A percentile compares a stretch with the other conserved stretches of the same genome.
Evolutionary conservation across 2,113 vertebrate genomes (phyloP).

Genomic region (Lagopus leucura): DNA sequence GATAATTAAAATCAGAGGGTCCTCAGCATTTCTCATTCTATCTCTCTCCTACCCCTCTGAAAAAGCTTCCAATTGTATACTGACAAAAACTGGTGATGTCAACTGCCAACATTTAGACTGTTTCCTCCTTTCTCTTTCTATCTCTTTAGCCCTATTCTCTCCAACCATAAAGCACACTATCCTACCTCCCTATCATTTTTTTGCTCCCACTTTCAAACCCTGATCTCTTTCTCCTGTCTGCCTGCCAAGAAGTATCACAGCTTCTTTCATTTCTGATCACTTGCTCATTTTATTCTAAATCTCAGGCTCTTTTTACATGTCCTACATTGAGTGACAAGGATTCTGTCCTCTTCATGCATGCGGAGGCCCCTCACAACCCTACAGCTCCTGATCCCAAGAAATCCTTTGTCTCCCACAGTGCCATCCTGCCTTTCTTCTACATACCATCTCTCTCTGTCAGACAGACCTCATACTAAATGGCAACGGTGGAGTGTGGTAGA

Average conservation of each 20-base stretch:
- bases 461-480: neutral
- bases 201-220: neutral
- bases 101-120: neutral
- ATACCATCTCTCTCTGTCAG: neutral
- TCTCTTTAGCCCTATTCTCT: neutral
- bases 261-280: neutral
- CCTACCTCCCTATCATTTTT: neutral
- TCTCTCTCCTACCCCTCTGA: neutral
- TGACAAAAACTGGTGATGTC: neutral
- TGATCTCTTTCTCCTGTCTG: neutral
- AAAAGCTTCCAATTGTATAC: neutral
- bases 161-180: neutral
- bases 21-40: neutral
- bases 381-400: neutral
- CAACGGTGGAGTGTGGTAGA: fast-evolving
- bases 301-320: neutral
- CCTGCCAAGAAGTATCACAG: neutral
- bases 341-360: neutral
- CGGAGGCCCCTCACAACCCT: neutral
- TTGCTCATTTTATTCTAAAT: neutral
- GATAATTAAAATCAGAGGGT: slow-evolving; percentile 12
- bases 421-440: neutral
- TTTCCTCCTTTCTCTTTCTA: neutral
- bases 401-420: neutral
- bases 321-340: neutral